Evolutionary conservation across 23 tunicate species (phyloP).

Genomic region (Halocynthia roretzi): DNA sequence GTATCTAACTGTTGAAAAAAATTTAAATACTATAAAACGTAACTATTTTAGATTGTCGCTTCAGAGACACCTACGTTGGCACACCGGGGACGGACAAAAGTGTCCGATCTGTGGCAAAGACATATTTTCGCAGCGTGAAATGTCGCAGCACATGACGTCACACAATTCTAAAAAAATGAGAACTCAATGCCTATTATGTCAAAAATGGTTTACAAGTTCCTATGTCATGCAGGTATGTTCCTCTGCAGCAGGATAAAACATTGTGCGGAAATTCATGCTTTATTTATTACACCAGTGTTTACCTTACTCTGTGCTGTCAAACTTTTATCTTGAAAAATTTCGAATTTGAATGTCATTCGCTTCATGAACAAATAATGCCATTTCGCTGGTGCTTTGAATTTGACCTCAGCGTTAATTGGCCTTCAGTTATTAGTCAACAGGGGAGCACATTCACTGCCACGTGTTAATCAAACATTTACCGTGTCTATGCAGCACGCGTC

Average conservation of each 20-base stretch:
- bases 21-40: neutral
- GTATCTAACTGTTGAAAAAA: no score
- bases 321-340: neutral
- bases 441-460: no score
- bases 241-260: neutral
- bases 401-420: no score
- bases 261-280: neutral
- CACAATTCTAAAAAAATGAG: constrained; percentile 26
- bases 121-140: constrained; percentile 10
- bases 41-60: neutral
- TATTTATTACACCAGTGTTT: neutral
- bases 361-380: no score
- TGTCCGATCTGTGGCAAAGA: constrained; percentile 11
- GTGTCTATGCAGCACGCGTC: no score
- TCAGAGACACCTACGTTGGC: constrained; percentile 3
- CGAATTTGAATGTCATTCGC: no score
- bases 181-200: constrained; percentile 14
- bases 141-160: constrained; percentile 14
- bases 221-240: constrained; percentile 37
- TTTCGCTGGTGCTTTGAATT: no score
- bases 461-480: no score
- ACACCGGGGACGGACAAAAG: constrained; percentile 16
- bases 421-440: no score
- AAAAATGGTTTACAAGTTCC: constrained; percentile 17
- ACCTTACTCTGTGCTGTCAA: neutral